Base-by-base conservation (phyloP, 2,797 vertebrate genomes). In the Bradypodion pumilum region DNA sequence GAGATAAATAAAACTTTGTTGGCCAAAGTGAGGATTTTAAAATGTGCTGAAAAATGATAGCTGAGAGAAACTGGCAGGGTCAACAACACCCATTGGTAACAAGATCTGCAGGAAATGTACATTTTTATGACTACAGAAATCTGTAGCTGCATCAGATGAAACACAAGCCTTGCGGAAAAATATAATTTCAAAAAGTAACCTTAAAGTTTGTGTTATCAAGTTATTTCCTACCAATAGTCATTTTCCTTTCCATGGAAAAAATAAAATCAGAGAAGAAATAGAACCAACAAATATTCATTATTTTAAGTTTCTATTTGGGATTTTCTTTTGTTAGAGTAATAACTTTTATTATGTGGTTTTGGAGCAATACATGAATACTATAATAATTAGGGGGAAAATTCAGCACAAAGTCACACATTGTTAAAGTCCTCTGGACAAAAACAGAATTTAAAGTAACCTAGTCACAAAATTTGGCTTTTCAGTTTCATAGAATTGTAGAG, bases 1-100 rank as follows among this genome's bases (percentile, higher is more conserved):
- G 65, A 81, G 73, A 81, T 81, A 81, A 81, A 42, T 70, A 73
- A 85, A 70, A 76, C 42, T 70, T 76, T 85, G 84, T 73, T 85
- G 73, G 65, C 40, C n/a, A 1, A 70, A 62, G 32, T 63, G 62
- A 81, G 73, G 52, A 81, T 60, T 76, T 69, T 40, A 85, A 73
- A 40, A 62, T 85, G 63, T 60, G 49, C 46, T 62, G 78, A 76
- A 76, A 76, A 76, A 80, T 42, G 49, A 70, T 76, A 85, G 73
- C 25, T 15, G 40, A 49, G 37, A 70, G 74, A 59, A 77, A 37
- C n/a, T 74, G 27, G 49, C 79, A 75, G 73, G 73, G n/a, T 80
- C 84, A 80, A 74, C 84, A 68, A 80, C 4, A 74, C 35, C 23
- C 9, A 19, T 60, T 7, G 9, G 63, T 60, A 75, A 80, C 62